phyloP scores from a whole-genome alignment of 92 coral and sea anemone species.

The Parazoanthus atlanticus region DNA sequence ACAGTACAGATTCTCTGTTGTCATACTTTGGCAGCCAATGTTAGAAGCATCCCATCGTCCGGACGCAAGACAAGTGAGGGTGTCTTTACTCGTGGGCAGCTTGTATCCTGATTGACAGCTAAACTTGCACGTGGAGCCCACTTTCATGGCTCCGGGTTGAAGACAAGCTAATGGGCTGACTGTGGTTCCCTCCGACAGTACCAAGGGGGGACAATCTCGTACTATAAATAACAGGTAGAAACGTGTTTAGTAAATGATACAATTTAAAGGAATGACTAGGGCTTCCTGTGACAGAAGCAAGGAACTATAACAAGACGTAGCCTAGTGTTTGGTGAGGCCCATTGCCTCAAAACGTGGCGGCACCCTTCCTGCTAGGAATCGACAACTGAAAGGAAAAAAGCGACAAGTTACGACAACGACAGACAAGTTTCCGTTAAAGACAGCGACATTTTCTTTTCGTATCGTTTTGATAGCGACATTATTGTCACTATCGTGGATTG shows the following conservation, averaged over 20 bases:
- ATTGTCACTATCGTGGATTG: too few species aligned
- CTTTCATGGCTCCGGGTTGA: slow-evolving; percentile 51
- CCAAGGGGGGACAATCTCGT: slow-evolving; percentile 68
- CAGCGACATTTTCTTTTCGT: too few species aligned
- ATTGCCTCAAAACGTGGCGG: too few species aligned
- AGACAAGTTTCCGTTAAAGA: too few species aligned
- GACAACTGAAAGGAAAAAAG: too few species aligned
- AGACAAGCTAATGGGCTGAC: slow-evolving; percentile 79
- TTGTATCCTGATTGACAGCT: slow-evolving; percentile 77
- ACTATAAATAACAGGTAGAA: slow-evolving; percentile 41
- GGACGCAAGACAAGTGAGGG: slow-evolving; percentile 63
- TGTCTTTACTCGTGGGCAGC: slow-evolving; percentile 45
- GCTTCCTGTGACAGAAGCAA: not conserved
- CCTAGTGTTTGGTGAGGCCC: not conserved
- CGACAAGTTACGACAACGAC: too few species aligned
- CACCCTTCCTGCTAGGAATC: too few species aligned
- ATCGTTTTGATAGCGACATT: too few species aligned
- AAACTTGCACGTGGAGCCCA: slow-evolving; percentile 73
- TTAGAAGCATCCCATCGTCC: slow-evolving; percentile 63
- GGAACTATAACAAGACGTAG: not conserved
- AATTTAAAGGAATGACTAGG: not conserved
- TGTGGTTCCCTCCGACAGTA: slow-evolving; percentile 56
- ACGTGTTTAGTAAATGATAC: not conserved
- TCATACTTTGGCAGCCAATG: slow-evolving; percentile 62
- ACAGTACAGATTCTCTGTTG: too few species aligned